Base-by-base conservation (phyloP, 2,113 vertebrate species). In the Apaloderma vittatum region DNA sequence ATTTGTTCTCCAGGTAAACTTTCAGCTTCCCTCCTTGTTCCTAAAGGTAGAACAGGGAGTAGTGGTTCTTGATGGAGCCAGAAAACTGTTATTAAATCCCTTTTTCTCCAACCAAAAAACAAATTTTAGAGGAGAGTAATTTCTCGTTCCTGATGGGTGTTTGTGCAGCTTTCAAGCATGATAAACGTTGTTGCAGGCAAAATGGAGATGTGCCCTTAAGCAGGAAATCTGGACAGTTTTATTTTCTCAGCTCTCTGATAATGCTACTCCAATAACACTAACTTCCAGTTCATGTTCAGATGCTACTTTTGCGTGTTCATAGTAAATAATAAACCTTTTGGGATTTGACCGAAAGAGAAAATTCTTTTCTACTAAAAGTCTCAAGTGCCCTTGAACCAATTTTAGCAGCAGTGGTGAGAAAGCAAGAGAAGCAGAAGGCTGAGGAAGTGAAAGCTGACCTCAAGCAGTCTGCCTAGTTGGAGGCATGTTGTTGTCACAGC, bases 371-470 rank as follows among this genome's bases (percentile, higher is more conserved):
- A 40, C 61, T 89, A 17, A 18, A 96, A 87, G 75, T 83, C 78
- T 87, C 67, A 89, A 95, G 81, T 96, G 92, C 71, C 88, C 95
- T 95, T 97, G 88, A 87, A 78, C n/a, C 71, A 89, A 45, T 91
- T 97, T 90, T 86, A 89, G 83, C 72, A 91, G 70, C 30, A 2
- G 58, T 63, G 84, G 70, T 40, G 71, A 85, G 95, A 55, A 91
- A 92, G 86, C 79, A 52, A 55, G 70, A 94, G 90, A 71, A 93
- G 67, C 92, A 95, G 82, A 88, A 86, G 54, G 93, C 86, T 95
- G 91, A 95, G 90, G 90, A 91, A 66, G 82, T 32, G 55, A 89
- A 87, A 93, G 66, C 79, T 93, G 87, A 95, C 84, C 95, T 92
- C 65, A 54, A 92, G 91, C 86, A 22, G 7, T 93, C 81, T 62